Evolutionary conservation across 2,797 vertebrate genomes (phyloP), one percentile per base, ranked within the genome.

Genomic region (Linurgus olivaceus): DNA sequence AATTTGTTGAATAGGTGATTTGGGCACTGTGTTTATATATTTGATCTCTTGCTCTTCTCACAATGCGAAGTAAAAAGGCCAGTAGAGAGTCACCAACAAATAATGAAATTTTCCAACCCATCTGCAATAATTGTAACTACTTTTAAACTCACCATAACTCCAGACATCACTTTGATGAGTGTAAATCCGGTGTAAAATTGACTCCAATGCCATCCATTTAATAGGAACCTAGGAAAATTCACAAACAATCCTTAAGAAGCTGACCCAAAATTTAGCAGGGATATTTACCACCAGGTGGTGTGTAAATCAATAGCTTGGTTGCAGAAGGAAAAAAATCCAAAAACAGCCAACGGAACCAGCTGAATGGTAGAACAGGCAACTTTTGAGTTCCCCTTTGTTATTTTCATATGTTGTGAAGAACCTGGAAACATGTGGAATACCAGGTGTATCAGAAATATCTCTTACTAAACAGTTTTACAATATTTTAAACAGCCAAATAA

Each of bases 151-250:
- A 99, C 99, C 99, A 0, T 99, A 99, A 97, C 99, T 99, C 99
- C 99, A 99, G 68, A 99, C 99, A 23, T 99, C 99, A 55, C 99
- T 99, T 96, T 99, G 99, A 90, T 99, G 99, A 47, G 99, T 99
- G 86, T 99, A 99, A 62, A 98, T 99, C 90, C 98, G 98, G 93
- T 99, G 99, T 58, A 99, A 97, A 98, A 99, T 99, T 2, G 99
- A 99, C 95, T 99, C 99, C 96, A 99, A 90, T 1, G 99, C 99
- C 99, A 99, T 99, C 99, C 99, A 99, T 96, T 99, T 99, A 90
- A 99, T 99, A 47, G 99, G 99, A 70, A 99, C 99, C 99, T 99
- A 96, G 44, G 26, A 91, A 73, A 63, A 87, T 19, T 50, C 67
- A 71, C 44, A 90, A 87, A 9, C 25, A 77, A 86, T 47, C 9